A percentile compares a stretch with the other conserved stretches of the same genome.
Conservation (phyloP, 2,888 invertebrate species). For the Augiades crinisus region DNA sequence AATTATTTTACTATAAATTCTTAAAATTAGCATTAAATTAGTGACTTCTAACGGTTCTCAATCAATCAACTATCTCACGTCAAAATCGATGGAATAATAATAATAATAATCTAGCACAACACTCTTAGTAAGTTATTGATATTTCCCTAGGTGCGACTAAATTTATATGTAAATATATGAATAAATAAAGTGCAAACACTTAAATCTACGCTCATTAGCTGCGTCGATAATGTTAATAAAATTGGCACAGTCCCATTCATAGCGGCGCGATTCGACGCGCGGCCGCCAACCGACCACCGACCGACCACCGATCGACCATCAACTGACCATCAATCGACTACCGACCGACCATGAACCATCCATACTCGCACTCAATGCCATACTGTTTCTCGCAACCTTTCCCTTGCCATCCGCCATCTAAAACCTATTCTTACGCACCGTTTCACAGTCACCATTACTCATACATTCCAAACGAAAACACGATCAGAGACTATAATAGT, state of each 20-base stretch:
- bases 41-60: slow-evolving; percentile 71
- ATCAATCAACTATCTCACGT: slow-evolving; percentile 64
- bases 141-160: slow-evolving; percentile 81
- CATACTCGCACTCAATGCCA: slow-evolving; percentile 27
- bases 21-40: slow-evolving; percentile 77
- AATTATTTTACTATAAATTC: slow-evolving; percentile 75
- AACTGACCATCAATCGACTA: slow-evolving; percentile 13
- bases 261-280: slow-evolving; percentile 34
- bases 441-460: slow-evolving; percentile 35
- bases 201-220: slow-evolving; percentile 78
- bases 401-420: slow-evolving; percentile 25
- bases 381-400: slow-evolving; percentile 25
- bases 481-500: slow-evolving; percentile 54
- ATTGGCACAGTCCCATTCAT: slow-evolving; percentile 80
- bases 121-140: slow-evolving; percentile 82
- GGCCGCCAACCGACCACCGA: slow-evolving; percentile 16
- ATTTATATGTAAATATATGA: slow-evolving; percentile 78
- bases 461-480: slow-evolving; percentile 49
- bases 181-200: slow-evolving; percentile 83
- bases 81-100: slow-evolving; percentile 67
- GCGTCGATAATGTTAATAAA: slow-evolving; percentile 72
- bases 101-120: slow-evolving; percentile 71
- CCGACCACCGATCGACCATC: slow-evolving; percentile 7
- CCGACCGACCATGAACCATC: slow-evolving; percentile 23
- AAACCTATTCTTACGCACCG: slow-evolving; percentile 32